Conservation (phyloP, 1,140 invertebrate species). For the Aphaenogaster rudis region DNA sequence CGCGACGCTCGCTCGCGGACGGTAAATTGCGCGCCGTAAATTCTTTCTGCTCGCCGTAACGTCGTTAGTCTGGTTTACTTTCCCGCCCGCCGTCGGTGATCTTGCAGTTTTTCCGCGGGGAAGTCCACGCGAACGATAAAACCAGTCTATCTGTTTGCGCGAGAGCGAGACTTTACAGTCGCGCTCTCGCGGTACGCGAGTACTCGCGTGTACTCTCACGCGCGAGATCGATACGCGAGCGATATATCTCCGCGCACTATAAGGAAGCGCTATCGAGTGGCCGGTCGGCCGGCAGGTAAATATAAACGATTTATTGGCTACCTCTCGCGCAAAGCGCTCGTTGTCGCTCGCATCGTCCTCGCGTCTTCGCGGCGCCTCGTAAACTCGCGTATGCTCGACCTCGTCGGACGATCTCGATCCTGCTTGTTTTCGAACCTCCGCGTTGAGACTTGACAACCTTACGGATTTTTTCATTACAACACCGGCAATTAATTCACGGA, state of each 20-base stretch:
- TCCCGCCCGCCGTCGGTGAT: conserved; percentile 35
- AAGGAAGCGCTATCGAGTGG: conserved; percentile 21
- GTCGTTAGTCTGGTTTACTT: conserved; percentile 54
- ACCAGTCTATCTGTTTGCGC: conserved; percentile 53
- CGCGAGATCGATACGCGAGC: conserved; percentile 24
- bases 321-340: background rate
- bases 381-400: conserved; percentile 13
- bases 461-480: background rate
- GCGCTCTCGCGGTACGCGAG: background rate
- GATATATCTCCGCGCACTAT: background rate
- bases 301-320: conserved; percentile 50
- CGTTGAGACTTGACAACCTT: conserved; percentile 18
- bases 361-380: conserved; percentile 51
- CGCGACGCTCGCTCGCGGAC: conserved; percentile 44
- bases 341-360: conserved; percentile 36
- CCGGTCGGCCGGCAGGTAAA: conserved; percentile 25
- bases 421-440: conserved; percentile 19
- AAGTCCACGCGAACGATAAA: conserved; percentile 42
- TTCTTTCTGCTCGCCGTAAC: conserved; percentile 57
- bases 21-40: conserved; percentile 60
- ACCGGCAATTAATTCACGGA: conserved; percentile 9
- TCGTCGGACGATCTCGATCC: background rate
- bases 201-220: background rate
- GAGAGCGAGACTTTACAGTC: background rate
- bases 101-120: conserved; percentile 43